Evolutionary conservation across 1,140 invertebrate genomes (phyloP).

Genomic region (Trachymyrmex cornetzi): DNA sequence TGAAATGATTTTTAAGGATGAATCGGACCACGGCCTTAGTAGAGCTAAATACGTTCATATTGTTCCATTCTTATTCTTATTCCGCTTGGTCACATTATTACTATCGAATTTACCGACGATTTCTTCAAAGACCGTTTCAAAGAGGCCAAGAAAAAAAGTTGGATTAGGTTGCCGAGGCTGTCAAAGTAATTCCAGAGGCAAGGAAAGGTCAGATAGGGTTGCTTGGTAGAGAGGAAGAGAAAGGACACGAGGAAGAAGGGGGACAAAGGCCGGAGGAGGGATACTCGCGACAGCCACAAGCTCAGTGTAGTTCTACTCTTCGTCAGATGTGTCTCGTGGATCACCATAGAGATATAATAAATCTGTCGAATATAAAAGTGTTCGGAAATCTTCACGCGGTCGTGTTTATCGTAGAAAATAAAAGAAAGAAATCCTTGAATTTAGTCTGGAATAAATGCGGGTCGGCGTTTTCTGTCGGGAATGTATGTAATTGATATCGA

Average conservation of each 20-base stretch:
- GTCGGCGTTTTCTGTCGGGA: neutral
- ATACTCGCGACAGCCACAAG: conserved; percentile 58
- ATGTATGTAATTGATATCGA: conserved; percentile 60
- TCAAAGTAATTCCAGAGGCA: conserved; percentile 37
- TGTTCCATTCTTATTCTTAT: neutral
- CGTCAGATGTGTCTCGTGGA: conserved; percentile 70
- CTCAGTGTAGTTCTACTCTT: conserved; percentile 67
- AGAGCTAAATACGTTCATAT: neutral
- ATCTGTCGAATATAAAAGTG: neutral
- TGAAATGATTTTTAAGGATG: too few species aligned
- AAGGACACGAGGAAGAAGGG: conserved; percentile 30
- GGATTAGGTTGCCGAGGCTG: conserved; percentile 12
- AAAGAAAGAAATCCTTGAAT: neutral
- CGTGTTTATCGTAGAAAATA: neutral
- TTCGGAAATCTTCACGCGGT: neutral
- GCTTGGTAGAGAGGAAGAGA: conserved; percentile 51
- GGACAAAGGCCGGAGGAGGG: conserved; percentile 22
- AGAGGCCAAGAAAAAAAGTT: neutral
- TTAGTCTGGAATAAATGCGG: neutral
- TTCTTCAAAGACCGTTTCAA: conserved; percentile 1
- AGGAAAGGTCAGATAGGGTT: conserved; percentile 52
- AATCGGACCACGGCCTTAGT: too few species aligned
- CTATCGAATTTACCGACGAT: neutral
- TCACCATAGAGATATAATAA: neutral
- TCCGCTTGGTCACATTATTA: neutral